Percentiles rank a stretch among this genome's conserved stretches.
phyloP scores from a whole-genome alignment of 2,888 invertebrate genomes.

The Ophraella communa region DNA sequence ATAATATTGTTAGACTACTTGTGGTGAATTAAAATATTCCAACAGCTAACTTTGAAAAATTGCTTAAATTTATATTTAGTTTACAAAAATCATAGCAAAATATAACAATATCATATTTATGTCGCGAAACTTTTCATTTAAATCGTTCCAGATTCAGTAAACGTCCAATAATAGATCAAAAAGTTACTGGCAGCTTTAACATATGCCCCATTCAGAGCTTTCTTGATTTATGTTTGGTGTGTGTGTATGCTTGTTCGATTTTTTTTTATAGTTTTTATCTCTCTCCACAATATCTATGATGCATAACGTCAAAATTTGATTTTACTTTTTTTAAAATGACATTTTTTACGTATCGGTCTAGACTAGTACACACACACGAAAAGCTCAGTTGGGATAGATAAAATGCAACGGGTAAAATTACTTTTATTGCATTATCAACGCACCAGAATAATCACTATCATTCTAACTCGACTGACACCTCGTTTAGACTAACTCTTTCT shows the following conservation, averaged over 20 bases:
- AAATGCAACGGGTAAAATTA: background rate
- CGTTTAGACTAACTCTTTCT: too few species aligned
- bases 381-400: background rate
- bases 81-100: too few species aligned
- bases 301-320: slow-evolving; percentile 38
- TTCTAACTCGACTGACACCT: too few species aligned
- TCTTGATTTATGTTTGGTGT: slow-evolving; percentile 33
- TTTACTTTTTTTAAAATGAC: slow-evolving; percentile 32
- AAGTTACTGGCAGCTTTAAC: slow-evolving; percentile 24
- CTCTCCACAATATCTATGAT: slow-evolving; percentile 38
- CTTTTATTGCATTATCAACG: background rate
- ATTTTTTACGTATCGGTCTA: slow-evolving; percentile 3
- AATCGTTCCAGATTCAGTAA: background rate
- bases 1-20: too few species aligned
- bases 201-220: slow-evolving; percentile 30
- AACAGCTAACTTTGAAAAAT: too few species aligned
- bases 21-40: too few species aligned
- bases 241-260: slow-evolving; percentile 9
- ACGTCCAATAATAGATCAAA: slow-evolving; percentile 5
- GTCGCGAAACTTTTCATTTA: background rate
- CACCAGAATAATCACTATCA: too few species aligned
- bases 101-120: too few species aligned
- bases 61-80: too few species aligned
- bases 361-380: background rate
- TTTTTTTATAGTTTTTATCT: slow-evolving; percentile 34